Evolutionary conservation across 2,113 vertebrate genomes (phyloP).

Genomic region (Dasypus novemcinctus): DNA sequence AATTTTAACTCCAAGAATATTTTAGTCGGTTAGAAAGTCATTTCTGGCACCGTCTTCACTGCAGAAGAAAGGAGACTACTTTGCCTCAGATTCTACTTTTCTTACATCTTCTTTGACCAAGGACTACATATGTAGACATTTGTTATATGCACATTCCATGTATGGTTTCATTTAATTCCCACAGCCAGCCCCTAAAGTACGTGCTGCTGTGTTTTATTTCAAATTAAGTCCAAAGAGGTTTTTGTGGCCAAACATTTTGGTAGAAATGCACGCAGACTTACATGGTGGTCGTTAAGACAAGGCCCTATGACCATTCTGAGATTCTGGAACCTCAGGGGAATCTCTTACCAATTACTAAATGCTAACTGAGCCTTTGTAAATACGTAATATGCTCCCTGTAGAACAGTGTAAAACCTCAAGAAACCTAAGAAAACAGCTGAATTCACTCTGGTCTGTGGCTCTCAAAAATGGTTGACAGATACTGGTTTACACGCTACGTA

Average conservation of each 20-base stretch:
- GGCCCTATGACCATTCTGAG: not conserved
- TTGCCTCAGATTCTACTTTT: not conserved
- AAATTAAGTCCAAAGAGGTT: not conserved
- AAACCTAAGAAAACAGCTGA: slow-evolving; percentile 27
- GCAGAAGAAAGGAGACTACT: not conserved
- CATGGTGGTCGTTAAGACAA: not conserved
- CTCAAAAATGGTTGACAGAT: not conserved
- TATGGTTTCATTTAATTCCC: not conserved
- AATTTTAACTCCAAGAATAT: not conserved
- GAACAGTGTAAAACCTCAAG: not conserved
- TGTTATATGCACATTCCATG: not conserved
- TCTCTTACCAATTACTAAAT: not conserved
- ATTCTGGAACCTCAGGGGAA: not conserved
- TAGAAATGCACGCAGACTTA: not conserved
- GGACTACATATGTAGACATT: accelerated
- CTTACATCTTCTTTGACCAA: accelerated
- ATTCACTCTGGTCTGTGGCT: slow-evolving; percentile 31
- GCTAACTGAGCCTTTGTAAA: not conserved
- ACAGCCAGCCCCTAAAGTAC: not conserved
- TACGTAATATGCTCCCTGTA: not conserved
- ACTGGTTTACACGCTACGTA: not conserved
- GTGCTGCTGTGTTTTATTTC: not conserved
- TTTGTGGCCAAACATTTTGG: not conserved
- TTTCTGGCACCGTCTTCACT: not conserved
- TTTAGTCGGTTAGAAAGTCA: not conserved